Evolutionary conservation across 2,113 vertebrate species (phyloP).

Genomic region (pig (Sus scrofa)): T2T-Sscrofa CM000826.6:77289001-77289500

Average conservation of each 20-base stretch:
- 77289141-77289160: neutral
- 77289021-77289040: neutral
- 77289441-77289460: neutral
- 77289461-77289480: neutral
- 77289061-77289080: neutral
- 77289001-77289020: neutral
- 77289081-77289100: neutral
- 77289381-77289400: neutral
- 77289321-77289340: constrained; percentile 19
- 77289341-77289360: neutral
- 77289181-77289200: neutral
- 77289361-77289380: neutral
- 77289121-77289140: neutral
- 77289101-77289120: neutral
- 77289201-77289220: neutral
- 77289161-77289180: neutral
- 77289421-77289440: neutral
- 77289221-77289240: neutral
- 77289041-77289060: neutral
- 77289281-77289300: neutral
- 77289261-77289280: neutral
- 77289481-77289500: neutral
- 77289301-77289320: neutral
- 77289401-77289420: neutral
- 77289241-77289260: neutral